phyloP scores from a whole-genome alignment of 2,113 vertebrate species.

The Lophura nycthemera region DNA sequence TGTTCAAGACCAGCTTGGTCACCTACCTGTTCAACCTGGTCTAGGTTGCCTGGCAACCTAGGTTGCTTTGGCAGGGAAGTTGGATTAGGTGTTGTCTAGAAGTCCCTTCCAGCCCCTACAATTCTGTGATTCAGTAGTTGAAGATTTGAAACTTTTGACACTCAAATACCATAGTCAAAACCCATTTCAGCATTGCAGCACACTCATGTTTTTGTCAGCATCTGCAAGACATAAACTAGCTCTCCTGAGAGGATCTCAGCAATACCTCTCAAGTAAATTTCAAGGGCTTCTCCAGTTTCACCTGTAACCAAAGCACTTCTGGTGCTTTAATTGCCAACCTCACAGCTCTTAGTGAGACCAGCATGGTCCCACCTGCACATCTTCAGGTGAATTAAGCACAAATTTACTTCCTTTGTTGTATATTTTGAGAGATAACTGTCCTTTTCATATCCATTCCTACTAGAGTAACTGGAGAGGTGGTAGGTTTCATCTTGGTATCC shows the following conservation, averaged over 20 bases:
- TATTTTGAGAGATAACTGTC: not conserved
- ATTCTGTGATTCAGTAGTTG: not conserved
- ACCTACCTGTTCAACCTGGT: no score
- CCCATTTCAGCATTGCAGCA: not conserved
- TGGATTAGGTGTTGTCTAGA: no score
- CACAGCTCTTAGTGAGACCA: not conserved
- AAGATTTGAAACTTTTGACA: not conserved
- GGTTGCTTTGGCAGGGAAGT: no score
- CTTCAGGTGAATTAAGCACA: not conserved
- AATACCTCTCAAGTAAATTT: not conserved
- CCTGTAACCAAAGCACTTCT: no score
- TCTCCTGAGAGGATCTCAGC: not conserved
- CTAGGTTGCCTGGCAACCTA: no score
- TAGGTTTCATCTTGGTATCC: not conserved
- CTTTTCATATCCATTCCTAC: rapidly evolving
- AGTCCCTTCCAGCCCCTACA: no score
- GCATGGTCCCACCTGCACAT: not conserved
- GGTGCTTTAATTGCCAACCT: not conserved
- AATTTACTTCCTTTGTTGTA: not conserved
- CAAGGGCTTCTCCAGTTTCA: not conserved
- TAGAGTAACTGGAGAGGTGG: rapidly evolving
- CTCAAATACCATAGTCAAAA: not conserved
- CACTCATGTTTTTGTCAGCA: not conserved
- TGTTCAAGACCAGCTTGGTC: no score
- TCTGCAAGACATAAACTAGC: not conserved